These are phyloP conservation scores for Drosophila virilis DNA, from an alignment of 1,140 invertebrate genomes.

Conservation along the genomic window DNA sequence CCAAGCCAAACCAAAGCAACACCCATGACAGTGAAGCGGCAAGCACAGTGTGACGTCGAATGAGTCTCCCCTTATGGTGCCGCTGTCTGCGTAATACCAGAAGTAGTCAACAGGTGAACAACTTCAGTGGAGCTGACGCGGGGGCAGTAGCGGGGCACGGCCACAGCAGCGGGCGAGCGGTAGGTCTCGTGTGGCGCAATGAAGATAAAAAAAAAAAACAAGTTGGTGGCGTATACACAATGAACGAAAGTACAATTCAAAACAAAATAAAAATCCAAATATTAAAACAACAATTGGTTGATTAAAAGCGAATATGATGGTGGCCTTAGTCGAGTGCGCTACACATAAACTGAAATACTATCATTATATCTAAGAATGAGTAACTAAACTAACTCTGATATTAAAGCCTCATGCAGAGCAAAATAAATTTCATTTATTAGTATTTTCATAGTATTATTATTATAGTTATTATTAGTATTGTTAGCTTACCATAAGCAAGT, in stretches of 20 bases:
- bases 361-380: too few relatives aligned
- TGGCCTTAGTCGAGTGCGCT: constrained; percentile 17
- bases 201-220: constrained; percentile 48
- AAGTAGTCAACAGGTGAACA: constrained; percentile 79
- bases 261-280: constrained; percentile 63
- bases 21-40: constrained; percentile 71
- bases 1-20: constrained; percentile 34
- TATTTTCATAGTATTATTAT: too few relatives aligned
- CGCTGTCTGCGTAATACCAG: constrained; percentile 73
- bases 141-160: constrained; percentile 18
- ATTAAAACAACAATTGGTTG: constrained; percentile 44
- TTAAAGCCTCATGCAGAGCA: too few relatives aligned
- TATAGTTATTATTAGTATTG: neutral
- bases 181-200: constrained; percentile 52
- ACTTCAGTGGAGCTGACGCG: constrained; percentile 37
- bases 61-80: neutral
- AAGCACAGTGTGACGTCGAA: constrained; percentile 21
- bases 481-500: neutral
- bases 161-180: constrained; percentile 13
- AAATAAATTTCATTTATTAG: too few relatives aligned
- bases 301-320: constrained; percentile 6
- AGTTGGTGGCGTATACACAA: constrained; percentile 57
- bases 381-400: too few relatives aligned
- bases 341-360: neutral
- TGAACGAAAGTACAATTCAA: constrained; percentile 74